Conservation (phyloP, 2,113 vertebrate genomes). For the Vulpes lagopus region DNA sequence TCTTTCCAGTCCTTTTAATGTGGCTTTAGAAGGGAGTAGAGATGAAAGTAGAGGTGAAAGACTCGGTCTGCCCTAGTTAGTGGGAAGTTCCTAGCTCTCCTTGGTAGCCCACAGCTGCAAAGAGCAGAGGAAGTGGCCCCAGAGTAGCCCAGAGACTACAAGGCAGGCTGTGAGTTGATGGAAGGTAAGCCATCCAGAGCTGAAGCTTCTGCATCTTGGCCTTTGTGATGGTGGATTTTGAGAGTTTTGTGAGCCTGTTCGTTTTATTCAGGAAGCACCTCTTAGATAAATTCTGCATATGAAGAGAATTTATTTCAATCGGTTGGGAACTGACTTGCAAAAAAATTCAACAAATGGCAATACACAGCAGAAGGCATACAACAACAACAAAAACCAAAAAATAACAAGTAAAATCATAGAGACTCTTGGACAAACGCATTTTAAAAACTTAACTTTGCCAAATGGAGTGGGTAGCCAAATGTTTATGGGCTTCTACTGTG, state of each 20-base stretch:
- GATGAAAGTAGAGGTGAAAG: not conserved
- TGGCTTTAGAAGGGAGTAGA: not conserved
- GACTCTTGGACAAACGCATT: not conserved
- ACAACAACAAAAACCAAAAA: not conserved
- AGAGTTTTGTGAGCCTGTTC: not conserved
- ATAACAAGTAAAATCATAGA: not conserved
- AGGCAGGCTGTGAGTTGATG: not conserved
- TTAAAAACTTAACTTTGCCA: constrained; percentile 17
- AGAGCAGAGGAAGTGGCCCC: not conserved
- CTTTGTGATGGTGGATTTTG: not conserved
- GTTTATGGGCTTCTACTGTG: not conserved
- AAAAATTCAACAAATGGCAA: not conserved
- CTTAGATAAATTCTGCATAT: constrained; percentile 12
- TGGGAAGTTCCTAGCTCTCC: not conserved
- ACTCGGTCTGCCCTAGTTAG: not conserved
- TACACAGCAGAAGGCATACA: not conserved
- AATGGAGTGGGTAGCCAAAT: not conserved
- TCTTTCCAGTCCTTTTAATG: not conserved
- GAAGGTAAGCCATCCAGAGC: not conserved
- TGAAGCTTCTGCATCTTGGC: not conserved
- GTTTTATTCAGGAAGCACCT: constrained; percentile 15
- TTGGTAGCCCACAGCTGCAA: not conserved
- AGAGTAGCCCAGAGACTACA: not conserved
- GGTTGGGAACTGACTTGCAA: not conserved
- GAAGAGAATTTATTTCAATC: not conserved